Evolutionary conservation across 2,797 vertebrate genomes (phyloP), one percentile per base, ranked within the genome.

Genomic region (Craterocephalus amniculus): DNA sequence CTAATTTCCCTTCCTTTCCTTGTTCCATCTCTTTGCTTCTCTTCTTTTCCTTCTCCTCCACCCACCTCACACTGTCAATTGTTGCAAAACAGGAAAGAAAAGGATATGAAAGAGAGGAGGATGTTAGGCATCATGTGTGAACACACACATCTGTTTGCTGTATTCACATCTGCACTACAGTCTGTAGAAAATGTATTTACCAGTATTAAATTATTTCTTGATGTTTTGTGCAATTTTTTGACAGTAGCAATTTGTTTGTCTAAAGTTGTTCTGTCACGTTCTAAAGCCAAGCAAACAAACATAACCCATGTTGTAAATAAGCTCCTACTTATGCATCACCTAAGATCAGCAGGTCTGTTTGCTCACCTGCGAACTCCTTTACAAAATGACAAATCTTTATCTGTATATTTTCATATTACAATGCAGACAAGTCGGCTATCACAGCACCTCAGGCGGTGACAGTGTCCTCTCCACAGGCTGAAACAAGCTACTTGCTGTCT

Each of bases 191-290:
- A 18, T 52, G 69, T 56, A 63, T 79, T 4, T 31, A 31, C 29
- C 29, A 6, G 75, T 58, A 34, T 83, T 63, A 58, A 69, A 73
- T 56, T 51, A 58, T 38, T 20, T 48, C 62, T 72, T 72, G 56
- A 86, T 85, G 66, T 61, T 63, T 74, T 77, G 82, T 90, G 89
- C 84, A 85, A 52, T 62, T 72, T 77, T 69, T 48, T 87, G 85
- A 59, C 79, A 88, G 79, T 63, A 65, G 72, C 54, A 72, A 29
- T 65, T 80, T 81, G 63, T 60, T 64, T 66, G 74, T 55, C 66
- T 40, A 51, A 65, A 48, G 31, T 52, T 58, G 40, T 63, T 38
- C 70, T 60, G 64, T 70, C 63, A 65, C 65, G 74, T 70, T 60
- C 40, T 51, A 16, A 43, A 38, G 16, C 57, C 16, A 35, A 66